phyloP scores from a whole-genome alignment of 2,888 invertebrate genomes.

The Drosophila villosipedis region DNA sequence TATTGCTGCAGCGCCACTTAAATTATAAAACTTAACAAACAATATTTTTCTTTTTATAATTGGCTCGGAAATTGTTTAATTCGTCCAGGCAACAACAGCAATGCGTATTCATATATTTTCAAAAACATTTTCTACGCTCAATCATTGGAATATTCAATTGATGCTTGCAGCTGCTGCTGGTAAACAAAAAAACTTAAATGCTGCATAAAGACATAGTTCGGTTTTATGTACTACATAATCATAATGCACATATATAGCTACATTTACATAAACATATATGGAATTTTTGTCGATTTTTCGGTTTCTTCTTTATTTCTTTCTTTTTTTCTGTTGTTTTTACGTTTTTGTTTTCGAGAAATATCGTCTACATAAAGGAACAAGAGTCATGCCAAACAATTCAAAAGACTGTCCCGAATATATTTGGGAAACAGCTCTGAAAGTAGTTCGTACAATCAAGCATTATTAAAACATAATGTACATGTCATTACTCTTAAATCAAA shows the following conservation, averaged over 20 bases:
- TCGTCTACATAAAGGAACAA: constrained; percentile 75
- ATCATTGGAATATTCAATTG: constrained; percentile 10
- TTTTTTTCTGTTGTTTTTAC: constrained; percentile 12
- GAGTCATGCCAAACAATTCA: constrained; percentile 66
- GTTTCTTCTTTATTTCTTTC: constrained; percentile 25
- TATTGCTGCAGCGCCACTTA: constrained; percentile 51
- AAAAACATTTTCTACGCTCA: constrained; percentile 15
- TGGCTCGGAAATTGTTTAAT: constrained; percentile 73
- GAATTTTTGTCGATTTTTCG: constrained; percentile 63
- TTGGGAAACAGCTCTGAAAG: constrained; percentile 43
- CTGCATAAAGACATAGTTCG: constrained; percentile 66
- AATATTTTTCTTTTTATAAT: constrained; percentile 64
- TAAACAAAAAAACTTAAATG: constrained; percentile 72
- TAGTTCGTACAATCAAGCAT: constrained; percentile 70
- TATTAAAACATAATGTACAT: constrained; percentile 83
- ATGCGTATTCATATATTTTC: constrained; percentile 5
- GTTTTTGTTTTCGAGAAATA: constrained; percentile 67
- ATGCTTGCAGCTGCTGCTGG: constrained; percentile 38
- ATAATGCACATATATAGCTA: constrained; percentile 46
- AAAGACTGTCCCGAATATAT: constrained; percentile 22
- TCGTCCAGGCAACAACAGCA: constrained; percentile 51
- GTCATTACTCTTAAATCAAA: constrained; percentile 58
- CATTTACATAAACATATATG: constrained; percentile 54
- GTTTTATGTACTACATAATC: constrained; percentile 42
- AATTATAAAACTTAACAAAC: constrained; percentile 75